These are phyloP conservation scores for Oscheius sp. DNA, from an alignment of 2,888 invertebrate genomes.

Conservation along the genomic window DNA sequence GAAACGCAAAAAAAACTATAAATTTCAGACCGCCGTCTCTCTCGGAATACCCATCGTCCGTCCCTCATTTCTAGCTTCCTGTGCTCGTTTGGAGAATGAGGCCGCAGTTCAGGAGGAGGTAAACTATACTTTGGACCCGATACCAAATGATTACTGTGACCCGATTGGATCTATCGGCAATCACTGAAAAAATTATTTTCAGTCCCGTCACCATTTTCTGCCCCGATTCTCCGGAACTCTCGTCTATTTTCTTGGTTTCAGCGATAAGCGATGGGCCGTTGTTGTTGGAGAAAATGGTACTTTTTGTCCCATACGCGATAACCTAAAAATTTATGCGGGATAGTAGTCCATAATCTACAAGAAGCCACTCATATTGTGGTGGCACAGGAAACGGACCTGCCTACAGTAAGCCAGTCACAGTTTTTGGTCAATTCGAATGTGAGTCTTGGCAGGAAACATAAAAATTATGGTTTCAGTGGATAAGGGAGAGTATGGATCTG, in stretches of 20 bases:
- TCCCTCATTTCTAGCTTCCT: background rate
- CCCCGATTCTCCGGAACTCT: conserved; percentile 11
- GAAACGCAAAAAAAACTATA: no score
- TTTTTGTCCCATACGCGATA: background rate
- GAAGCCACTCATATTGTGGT: conserved; percentile 30
- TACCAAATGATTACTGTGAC: background rate
- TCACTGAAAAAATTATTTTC: no score
- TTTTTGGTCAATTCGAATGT: conserved; percentile 15
- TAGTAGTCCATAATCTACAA: background rate
- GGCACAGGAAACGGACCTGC: background rate
- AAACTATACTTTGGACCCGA: background rate
- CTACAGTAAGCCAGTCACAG: background rate
- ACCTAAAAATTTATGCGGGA: conserved; percentile 21
- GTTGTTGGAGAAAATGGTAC: conserved; percentile 27
- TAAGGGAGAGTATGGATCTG: conserved; percentile 35
- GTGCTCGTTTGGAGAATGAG: background rate
- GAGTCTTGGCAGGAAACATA: background rate
- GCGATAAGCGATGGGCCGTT: conserved; percentile 9
- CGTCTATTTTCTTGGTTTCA: background rate
- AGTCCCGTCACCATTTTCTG: conserved; percentile 3
- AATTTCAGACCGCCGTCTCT: conserved; percentile 36
- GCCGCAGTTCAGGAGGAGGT: conserved; percentile 11
- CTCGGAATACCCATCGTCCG: conserved; percentile 31
- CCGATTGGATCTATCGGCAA: background rate
- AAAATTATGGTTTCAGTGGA: conserved; percentile 33